Conservation (phyloP, 1,140 invertebrate species). For the Drepana arcuata region DNA sequence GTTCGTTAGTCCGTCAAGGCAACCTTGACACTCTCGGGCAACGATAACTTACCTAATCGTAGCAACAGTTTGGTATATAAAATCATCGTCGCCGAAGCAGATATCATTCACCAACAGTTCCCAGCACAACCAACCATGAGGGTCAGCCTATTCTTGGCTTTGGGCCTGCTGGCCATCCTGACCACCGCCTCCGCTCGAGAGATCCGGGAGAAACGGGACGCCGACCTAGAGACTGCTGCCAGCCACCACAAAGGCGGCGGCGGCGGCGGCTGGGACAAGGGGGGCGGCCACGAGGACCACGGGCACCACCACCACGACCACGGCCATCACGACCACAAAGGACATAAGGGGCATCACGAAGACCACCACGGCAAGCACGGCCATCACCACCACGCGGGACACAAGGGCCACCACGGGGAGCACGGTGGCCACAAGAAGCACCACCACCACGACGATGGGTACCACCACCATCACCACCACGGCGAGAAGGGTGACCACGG, state of each 20-base stretch:
- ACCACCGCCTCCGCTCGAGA: slow-evolving; percentile 34
- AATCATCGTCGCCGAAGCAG: slow-evolving; percentile 30
- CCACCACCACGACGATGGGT: slow-evolving; percentile 77
- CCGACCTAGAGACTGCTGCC: slow-evolving; percentile 71
- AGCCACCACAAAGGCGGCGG: no score
- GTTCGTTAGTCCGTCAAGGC: slow-evolving; percentile 11
- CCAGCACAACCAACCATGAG: slow-evolving; percentile 42
- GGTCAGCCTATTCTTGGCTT: slow-evolving; percentile 35
- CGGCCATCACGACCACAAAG: slow-evolving; percentile 74
- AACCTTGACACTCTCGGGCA: slow-evolving; percentile 40
- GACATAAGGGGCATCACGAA: slow-evolving; percentile 73
- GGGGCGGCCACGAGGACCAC: slow-evolving; percentile 68
- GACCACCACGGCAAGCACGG: slow-evolving; percentile 77
- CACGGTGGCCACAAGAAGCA: slow-evolving; percentile 82
- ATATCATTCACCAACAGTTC: slow-evolving; percentile 46
- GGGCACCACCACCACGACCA: slow-evolving; percentile 72
- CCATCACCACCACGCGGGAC: slow-evolving; percentile 79
- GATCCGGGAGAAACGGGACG: slow-evolving; percentile 50
- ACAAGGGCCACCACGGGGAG: slow-evolving; percentile 79
- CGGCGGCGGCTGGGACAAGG: slow-evolving; percentile 69
- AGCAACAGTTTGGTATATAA: slow-evolving; percentile 48
- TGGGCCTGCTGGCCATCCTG: slow-evolving; percentile 45
- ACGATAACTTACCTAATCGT: slow-evolving; percentile 40
- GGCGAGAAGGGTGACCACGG: slow-evolving; percentile 81
- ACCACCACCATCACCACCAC: slow-evolving; percentile 78